A percentile compares a stretch with the other conserved stretches of the same genome.
Evolutionary conservation across 2,888 invertebrate species (phyloP).

Genomic region (Euplagia quadripunctaria): DNA sequence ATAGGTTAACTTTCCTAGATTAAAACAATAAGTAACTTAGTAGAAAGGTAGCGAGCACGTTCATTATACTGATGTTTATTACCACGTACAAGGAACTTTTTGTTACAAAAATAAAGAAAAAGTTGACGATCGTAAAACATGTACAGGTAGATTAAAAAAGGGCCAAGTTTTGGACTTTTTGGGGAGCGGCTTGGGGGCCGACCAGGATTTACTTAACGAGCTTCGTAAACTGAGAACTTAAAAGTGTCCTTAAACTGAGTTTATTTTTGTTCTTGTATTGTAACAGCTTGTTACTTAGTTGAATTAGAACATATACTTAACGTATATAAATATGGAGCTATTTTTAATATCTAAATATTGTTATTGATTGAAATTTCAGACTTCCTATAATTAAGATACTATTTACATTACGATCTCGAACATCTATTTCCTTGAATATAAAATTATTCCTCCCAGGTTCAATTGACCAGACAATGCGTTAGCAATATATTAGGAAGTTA

Average conservation of each 20-base stretch:
- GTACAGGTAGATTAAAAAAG: slow-evolving; percentile 82
- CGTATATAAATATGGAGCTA: background rate
- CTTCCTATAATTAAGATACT: background rate
- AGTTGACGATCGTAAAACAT: slow-evolving; percentile 82
- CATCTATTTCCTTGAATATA: too few relatives aligned
- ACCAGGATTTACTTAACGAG: slow-evolving; percentile 53
- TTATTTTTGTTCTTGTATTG: slow-evolving; percentile 54
- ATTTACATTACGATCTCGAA: too few relatives aligned
- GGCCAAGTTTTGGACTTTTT: slow-evolving; percentile 55
- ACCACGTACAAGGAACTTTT: slow-evolving; percentile 66
- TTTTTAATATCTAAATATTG: background rate
- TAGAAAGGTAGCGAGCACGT: slow-evolving; percentile 58
- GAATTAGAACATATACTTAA: slow-evolving; percentile 29
- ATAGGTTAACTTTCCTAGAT: slow-evolving; percentile 65
- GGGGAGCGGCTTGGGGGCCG: slow-evolving; percentile 33
- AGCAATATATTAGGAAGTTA: too few relatives aligned
- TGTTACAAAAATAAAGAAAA: slow-evolving; percentile 68
- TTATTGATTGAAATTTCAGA: background rate
- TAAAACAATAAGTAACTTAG: slow-evolving; percentile 72
- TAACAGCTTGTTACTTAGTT: slow-evolving; percentile 48
- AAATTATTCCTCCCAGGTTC: too few relatives aligned
- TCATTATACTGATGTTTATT: slow-evolving; percentile 72
- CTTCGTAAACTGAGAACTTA: slow-evolving; percentile 49
- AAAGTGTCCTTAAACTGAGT: slow-evolving; percentile 46
- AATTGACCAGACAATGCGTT: too few relatives aligned